Conservation (phyloP, 2,113 vertebrate species). For the Pygoscelis adeliae region DNA sequence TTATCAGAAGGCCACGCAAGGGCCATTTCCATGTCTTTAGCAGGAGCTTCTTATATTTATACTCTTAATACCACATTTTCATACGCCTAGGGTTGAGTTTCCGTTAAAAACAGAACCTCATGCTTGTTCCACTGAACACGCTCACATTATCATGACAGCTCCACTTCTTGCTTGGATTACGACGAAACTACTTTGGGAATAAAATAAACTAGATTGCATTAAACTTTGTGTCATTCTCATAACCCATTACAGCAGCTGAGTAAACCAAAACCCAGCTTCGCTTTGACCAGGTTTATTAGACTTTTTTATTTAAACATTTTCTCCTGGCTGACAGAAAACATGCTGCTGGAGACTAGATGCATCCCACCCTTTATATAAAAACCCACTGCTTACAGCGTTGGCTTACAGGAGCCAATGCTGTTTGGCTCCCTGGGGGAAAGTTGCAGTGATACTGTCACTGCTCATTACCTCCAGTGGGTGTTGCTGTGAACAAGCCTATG, state of each 20-base stretch:
- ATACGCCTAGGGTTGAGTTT: neutral
- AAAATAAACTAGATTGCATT: neutral
- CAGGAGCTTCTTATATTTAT: neutral
- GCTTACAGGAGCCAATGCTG: neutral
- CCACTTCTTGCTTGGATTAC: neutral
- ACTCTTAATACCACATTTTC: slow-evolving; percentile 6
- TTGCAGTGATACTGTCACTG: slow-evolving; percentile 23
- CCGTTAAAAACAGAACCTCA: neutral
- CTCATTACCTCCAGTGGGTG: slow-evolving; percentile 58
- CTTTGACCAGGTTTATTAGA: slow-evolving; percentile 27
- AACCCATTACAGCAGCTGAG: neutral
- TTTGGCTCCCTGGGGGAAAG: neutral
- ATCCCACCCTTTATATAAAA: neutral
- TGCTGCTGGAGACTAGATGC: neutral
- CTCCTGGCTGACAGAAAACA: neutral
- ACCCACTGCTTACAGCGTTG: neutral
- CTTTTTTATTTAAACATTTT: slow-evolving; percentile 12
- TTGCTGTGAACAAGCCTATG: slow-evolving; percentile 56
- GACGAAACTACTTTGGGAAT: neutral
- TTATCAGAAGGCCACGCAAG: neutral
- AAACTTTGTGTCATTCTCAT: neutral
- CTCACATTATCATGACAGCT: slow-evolving; percentile 6
- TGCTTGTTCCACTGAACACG: neutral
- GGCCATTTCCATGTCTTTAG: neutral
- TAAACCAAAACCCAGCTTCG: neutral